Evolutionary conservation across 2,113 vertebrate genomes (phyloP).

Genomic region (Cynopterus brachyotis): DNA sequence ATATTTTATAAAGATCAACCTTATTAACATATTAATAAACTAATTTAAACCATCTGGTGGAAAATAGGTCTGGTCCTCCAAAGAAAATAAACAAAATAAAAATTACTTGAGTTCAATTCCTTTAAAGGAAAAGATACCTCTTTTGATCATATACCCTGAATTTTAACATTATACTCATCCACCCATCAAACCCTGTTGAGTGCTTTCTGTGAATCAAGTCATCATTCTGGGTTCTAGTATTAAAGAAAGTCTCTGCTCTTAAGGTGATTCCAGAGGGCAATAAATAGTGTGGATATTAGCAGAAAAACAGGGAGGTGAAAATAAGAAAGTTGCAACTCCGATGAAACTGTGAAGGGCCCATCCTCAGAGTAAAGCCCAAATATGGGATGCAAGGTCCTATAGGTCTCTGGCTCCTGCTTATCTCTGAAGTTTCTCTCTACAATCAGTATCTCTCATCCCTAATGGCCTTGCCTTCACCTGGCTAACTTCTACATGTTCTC

Average conservation of each 20-base stretch:
- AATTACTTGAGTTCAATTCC: not conserved
- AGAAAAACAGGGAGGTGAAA: not conserved
- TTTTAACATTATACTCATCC: not conserved
- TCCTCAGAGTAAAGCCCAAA: not conserved
- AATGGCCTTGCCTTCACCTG: not conserved
- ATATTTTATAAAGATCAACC: not conserved
- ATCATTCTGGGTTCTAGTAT: not conserved
- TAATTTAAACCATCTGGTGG: conserved; percentile 27
- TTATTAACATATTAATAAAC: conserved; percentile 13
- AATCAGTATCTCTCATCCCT: too few relatives aligned
- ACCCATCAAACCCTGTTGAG: not conserved
- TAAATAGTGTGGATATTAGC: not conserved
- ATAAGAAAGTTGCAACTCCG: not conserved
- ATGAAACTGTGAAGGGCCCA: not conserved
- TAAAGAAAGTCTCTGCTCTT: not conserved
- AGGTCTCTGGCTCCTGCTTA: not conserved
- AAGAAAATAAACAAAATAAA: conserved; percentile 24
- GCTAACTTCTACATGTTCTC: not conserved
- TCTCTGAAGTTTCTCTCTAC: not conserved
- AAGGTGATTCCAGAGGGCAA: not conserved
- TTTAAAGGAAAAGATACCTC: not conserved
- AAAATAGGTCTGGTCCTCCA: not conserved
- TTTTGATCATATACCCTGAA: not conserved
- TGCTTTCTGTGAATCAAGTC: rapidly evolving
- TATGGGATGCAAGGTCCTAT: not conserved